Base-by-base conservation (phyloP, 2,113 vertebrate genomes). In the Erinaceus europaeus region DNA sequence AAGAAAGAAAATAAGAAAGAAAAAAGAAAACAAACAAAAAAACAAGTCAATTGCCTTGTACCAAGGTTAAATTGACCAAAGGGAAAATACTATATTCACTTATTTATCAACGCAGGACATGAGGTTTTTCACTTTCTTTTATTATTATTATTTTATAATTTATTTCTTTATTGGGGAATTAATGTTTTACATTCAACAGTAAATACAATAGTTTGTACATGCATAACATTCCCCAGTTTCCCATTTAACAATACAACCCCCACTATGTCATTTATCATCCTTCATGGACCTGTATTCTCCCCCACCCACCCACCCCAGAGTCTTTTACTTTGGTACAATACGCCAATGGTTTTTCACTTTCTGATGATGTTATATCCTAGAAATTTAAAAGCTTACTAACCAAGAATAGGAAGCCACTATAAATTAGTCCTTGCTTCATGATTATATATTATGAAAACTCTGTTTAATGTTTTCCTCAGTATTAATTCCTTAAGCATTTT, bases 1-100 rank as follows among this genome's bases (percentile, higher is more conserved):
- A n/a, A n/a, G n/a, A n/a, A n/a, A n/a, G n/a, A n/a, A n/a, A n/a
- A n/a, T n/a, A n/a, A n/a, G n/a, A n/a, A n/a, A n/a, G n/a, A n/a
- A n/a, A n/a, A n/a, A n/a, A n/a, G n/a, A n/a, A n/a, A n/a, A n/a
- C n/a, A n/a, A n/a, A n/a, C n/a, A n/a, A n/a, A n/a, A n/a, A n/a
- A n/a, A n/a, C n/a, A n/a, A n/a, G 36, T 42, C 75, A 44, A 69
- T 53, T 90, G 74, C 62, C 52, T 8, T 40, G 59, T 86, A 29
- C 78, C 14, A 91, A 64, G n/a, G 25, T 34, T 82, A 67, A 52
- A 76, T 65, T 93, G 85, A 87, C 88, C 53, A 36, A 62, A 86
- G 23, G 38, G 59, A 79, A 93, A 94, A 40, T 77, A 89, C 4
- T 59, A 27, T 38, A 48, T 95, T 83, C 84, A 89, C 61, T 88